Evolutionary conservation across 1,140 invertebrate genomes (phyloP).

Genomic region (Hyles vespertilio): DNA sequence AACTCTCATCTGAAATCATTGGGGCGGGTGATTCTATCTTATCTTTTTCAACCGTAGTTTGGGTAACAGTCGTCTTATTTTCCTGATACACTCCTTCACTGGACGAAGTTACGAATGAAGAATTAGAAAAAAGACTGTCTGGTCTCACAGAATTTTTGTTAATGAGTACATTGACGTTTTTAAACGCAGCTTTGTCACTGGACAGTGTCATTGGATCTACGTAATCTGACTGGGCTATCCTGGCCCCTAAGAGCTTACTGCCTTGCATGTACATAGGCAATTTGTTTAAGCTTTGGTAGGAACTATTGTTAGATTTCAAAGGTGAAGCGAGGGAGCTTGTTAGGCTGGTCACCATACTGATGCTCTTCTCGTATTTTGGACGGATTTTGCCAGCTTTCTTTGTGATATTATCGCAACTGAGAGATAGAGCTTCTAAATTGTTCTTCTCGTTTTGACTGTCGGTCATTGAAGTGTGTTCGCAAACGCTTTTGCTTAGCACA

Average conservation of each 20-base stretch:
- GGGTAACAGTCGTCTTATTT: slow-evolving; percentile 31
- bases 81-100: slow-evolving; percentile 74
- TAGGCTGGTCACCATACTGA: slow-evolving; percentile 55
- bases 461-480: slow-evolving; percentile 51
- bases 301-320: slow-evolving; percentile 61
- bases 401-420: slow-evolving; percentile 68
- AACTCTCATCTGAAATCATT: slow-evolving; percentile 77
- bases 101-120: slow-evolving; percentile 79
- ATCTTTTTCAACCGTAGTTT: slow-evolving; percentile 21
- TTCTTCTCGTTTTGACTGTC: slow-evolving; percentile 61
- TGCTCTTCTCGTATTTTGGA: slow-evolving; percentile 58
- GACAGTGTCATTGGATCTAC: slow-evolving; percentile 84
- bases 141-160: slow-evolving; percentile 75
- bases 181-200: slow-evolving; percentile 60
- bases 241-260: slow-evolving; percentile 87
- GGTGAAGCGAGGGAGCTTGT: slow-evolving; percentile 47
- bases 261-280: slow-evolving; percentile 83
- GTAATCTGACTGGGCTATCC: slow-evolving; percentile 91
- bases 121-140: slow-evolving; percentile 74
- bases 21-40: slow-evolving; percentile 27
- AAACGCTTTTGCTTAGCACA: slow-evolving; percentile 63
- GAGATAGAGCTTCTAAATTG: slow-evolving; percentile 57
- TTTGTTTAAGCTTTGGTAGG: slow-evolving; percentile 73
- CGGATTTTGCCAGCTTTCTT: slow-evolving; percentile 39
- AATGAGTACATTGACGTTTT: slow-evolving; percentile 70